Evolutionary conservation across 2,113 vertebrate species (phyloP), one percentile per base, ranked within the genome.

Genomic region (Lycaon pictus): DNA sequence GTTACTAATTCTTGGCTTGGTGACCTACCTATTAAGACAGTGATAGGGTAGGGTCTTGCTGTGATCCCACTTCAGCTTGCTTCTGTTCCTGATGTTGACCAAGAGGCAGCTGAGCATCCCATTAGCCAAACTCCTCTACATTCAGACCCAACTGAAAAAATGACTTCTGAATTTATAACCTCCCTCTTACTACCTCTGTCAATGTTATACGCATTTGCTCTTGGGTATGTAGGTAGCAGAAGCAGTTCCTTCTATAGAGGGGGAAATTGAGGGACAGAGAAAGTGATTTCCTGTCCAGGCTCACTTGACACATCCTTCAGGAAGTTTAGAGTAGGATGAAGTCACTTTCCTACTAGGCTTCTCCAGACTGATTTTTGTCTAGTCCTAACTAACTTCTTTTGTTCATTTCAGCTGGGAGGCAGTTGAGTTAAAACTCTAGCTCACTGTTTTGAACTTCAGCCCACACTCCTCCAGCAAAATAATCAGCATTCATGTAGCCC

Each of bases 391-490:
- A 43, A 81, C 51, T 90, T 94, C 96, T 77, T 96, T 93, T 94
- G 60, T 95, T 97, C 20, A 4, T 82, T 86, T 96, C 95, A 23
- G 48, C 74, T 69, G 74, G 88, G 72, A 96, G 82, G 56, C 72
- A 79, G 20, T 90, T 74, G 56, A 62, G 62, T 77, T 93, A 79
- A 97, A 90, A 72, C 71, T 94, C 67, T 27, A 82, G 90, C 90
- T 98, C 65, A 65, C 90, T 93, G 93, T 97, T 97, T 96, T 88
- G 94, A 97, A 92, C 81, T 83, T 95, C 88, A 94, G 88, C 94
- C 94, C 94, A 96, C 94, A 96, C 9, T 79, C 94, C 89, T 89
- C 85, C 27, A 93, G 94, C 72, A 84, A 94, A 96, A 97, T 91
- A 93, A 96, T 96, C 93, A 89, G 93, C 82, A 95, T 98, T 97